Percentiles rank a stretch among this genome's conserved stretches.
Evolutionary conservation across 2,797 vertebrate species (phyloP).

Genomic region (Myotis vivesi): DNA sequence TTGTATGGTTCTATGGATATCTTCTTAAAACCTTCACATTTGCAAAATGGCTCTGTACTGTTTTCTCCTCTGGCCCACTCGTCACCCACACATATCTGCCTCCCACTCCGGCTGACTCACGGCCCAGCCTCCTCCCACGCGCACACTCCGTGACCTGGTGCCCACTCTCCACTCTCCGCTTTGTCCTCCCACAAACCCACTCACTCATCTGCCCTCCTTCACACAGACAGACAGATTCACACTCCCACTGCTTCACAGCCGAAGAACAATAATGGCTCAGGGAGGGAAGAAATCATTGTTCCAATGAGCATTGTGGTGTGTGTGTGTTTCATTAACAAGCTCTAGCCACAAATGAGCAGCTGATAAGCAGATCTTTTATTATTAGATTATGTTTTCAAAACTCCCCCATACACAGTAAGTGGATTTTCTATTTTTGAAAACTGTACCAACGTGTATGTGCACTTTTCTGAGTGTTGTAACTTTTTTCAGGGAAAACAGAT

Average conservation of each 20-base stretch:
- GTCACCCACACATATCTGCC: constrained; percentile 17
- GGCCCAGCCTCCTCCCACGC: constrained; percentile 23
- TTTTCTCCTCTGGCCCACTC: not conserved
- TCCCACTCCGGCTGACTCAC: constrained; percentile 43
- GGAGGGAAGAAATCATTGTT: not conserved
- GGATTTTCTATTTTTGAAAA: constrained; percentile 61
- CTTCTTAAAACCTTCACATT: constrained; percentile 41
- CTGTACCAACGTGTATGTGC: not conserved
- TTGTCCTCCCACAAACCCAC: constrained; percentile 35
- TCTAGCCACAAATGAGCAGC: constrained; percentile 27
- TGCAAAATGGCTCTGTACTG: not conserved
- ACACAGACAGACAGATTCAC: constrained; percentile 17
- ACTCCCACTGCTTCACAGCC: not conserved
- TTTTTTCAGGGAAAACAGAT: constrained; percentile 56
- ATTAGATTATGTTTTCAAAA: not conserved
- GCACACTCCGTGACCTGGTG: not conserved
- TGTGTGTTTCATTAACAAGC: constrained; percentile 23
- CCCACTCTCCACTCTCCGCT: not conserved
- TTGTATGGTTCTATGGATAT: not conserved
- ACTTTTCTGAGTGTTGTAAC: not conserved
- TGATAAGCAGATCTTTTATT: constrained; percentile 35
- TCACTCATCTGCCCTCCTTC: not conserved
- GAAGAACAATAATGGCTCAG: not conserved
- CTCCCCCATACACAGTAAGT: constrained; percentile 6
- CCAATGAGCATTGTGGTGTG: not conserved